These are phyloP conservation scores for Drosophila trichaetosa DNA, from an alignment of 2,888 invertebrate species.

Conservation along the genomic window DNA sequence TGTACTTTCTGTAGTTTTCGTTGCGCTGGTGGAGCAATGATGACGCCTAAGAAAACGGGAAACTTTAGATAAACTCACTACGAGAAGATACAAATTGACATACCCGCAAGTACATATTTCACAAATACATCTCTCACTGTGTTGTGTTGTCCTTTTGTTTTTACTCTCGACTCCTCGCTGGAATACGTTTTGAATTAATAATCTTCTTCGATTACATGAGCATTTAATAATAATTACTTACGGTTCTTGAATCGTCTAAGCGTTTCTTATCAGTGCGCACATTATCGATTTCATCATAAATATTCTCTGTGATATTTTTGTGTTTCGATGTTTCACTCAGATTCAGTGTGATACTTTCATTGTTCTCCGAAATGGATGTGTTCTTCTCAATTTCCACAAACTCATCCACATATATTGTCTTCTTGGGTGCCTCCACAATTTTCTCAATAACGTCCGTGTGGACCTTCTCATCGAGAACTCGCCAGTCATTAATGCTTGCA, in stretches of 20 bases:
- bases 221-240: constrained; percentile 47
- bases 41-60: constrained; percentile 88
- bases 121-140: constrained; percentile 92
- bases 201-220: constrained; percentile 6
- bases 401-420: constrained; percentile 84
- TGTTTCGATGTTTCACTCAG: constrained; percentile 81
- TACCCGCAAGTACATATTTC: constrained; percentile 96
- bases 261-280: constrained; percentile 68
- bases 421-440: constrained; percentile 84
- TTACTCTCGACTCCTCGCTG: constrained; percentile 82
- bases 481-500: constrained; percentile 85
- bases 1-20: constrained; percentile 67
- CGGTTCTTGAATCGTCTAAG: constrained; percentile 82
- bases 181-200: constrained; percentile 2
- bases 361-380: constrained; percentile 81
- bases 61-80: too few relatives aligned
- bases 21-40: constrained; percentile 89
- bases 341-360: constrained; percentile 81
- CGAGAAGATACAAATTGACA: constrained; percentile 84
- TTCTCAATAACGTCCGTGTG: constrained; percentile 85
- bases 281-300: constrained; percentile 83
- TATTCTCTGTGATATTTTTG: constrained; percentile 81
- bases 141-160: constrained; percentile 82
- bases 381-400: constrained; percentile 85
- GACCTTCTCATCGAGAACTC: constrained; percentile 84